phyloP scores from a whole-genome alignment of 2,797 vertebrate species.

The Phyllotis vaccarum region DNA sequence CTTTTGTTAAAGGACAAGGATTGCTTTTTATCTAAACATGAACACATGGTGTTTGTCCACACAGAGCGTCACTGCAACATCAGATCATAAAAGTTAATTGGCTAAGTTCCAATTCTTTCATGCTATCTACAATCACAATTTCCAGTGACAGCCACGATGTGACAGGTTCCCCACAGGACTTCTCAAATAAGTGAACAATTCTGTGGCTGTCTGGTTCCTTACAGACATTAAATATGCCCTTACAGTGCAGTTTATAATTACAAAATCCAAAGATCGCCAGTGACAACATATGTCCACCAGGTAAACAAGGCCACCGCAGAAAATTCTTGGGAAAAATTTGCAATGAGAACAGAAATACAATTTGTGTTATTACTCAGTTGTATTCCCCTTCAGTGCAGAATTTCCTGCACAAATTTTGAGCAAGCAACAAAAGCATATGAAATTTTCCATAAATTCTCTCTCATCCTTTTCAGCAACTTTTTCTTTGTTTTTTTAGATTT shows the following conservation, averaged over 20 bases:
- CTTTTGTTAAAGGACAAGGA: slow-evolving; percentile 43
- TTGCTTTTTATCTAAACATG: neutral
- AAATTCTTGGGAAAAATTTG: neutral
- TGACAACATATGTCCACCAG: neutral
- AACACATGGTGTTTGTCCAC: slow-evolving; percentile 47
- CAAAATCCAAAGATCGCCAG: slow-evolving; percentile 16
- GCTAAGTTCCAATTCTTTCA: neutral
- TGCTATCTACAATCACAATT: neutral
- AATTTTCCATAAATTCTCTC: neutral
- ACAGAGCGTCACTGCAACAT: neutral
- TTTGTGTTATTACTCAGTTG: neutral
- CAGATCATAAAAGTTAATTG: slow-evolving; percentile 52
- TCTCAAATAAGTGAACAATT: slow-evolving; percentile 20
- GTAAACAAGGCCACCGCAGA: slow-evolving; percentile 25
- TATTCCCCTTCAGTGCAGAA: neutral
- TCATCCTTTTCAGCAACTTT: neutral
- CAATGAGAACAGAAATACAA: neutral
- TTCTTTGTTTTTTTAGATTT: neutral
- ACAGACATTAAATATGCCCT: neutral
- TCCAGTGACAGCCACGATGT: neutral
- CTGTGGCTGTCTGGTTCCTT: neutral
- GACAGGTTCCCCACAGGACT: neutral
- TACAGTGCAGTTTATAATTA: slow-evolving; percentile 39
- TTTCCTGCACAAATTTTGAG: neutral
- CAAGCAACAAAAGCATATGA: neutral